These are phyloP conservation scores for Carduelis carduelis DNA, from an alignment of 2,797 vertebrate species.

Conservation along the genomic window DNA sequence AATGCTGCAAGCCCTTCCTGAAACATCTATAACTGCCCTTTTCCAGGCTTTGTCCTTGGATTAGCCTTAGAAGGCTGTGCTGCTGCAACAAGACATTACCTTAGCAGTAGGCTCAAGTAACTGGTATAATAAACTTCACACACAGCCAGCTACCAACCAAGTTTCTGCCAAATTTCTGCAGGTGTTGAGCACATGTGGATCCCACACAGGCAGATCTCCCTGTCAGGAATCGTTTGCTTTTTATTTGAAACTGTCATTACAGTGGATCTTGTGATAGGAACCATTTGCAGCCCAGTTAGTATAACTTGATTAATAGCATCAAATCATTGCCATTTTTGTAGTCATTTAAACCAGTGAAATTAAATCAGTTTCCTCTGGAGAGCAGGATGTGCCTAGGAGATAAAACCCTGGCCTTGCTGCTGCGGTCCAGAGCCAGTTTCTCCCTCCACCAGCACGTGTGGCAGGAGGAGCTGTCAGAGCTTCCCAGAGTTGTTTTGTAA, in stretches of 20 bases:
- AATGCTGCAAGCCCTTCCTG: background rate
- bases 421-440: background rate
- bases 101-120: background rate
- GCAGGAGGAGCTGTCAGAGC: background rate
- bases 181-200: background rate
- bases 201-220: background rate
- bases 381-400: background rate
- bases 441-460: background rate
- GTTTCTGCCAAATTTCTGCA: background rate
- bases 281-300: background rate
- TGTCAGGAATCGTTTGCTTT: rapidly evolving
- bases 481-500: background rate
- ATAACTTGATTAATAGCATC: background rate
- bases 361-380: background rate
- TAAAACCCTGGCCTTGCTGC: background rate
- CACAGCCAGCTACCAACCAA: rapidly evolving
- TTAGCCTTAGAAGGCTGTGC: background rate
- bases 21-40: background rate
- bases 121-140: background rate
- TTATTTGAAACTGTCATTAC: background rate
- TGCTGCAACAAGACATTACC: background rate
- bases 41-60: background rate
- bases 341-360: background rate
- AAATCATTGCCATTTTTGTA: background rate
- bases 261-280: background rate